Evolutionary conservation across 2,888 invertebrate species (phyloP).

Genomic region (Cinara cedri): DNA sequence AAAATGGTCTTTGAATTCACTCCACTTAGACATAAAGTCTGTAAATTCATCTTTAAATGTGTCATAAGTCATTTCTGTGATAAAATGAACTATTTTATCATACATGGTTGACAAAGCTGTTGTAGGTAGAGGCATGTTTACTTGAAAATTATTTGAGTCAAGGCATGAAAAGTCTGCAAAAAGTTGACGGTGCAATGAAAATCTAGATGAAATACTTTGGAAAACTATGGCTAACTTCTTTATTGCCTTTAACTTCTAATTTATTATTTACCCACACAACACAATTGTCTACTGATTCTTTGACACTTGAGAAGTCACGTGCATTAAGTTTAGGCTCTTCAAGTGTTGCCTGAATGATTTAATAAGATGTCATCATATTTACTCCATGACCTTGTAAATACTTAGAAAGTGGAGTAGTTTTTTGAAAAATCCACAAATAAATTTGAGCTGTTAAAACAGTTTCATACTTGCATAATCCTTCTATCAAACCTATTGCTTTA

Average conservation of each 20-base stretch:
- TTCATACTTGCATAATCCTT: too few species aligned
- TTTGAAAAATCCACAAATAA: too few species aligned
- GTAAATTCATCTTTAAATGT: conserved; percentile 10
- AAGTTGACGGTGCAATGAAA: conserved; percentile 25
- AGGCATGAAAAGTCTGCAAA: conserved; percentile 22
- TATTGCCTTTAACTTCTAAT: conserved; percentile 3
- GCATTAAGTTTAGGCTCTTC: too few species aligned
- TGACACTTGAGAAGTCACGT: too few species aligned
- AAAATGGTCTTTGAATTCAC: conserved; percentile 13
- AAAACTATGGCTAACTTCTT: too few species aligned
- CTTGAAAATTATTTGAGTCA: conserved; percentile 12
- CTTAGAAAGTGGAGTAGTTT: not conserved
- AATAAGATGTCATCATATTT: not conserved
- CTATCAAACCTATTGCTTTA: too few species aligned
- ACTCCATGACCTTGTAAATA: conserved; percentile 17
- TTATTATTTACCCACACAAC: not conserved
- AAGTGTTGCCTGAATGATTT: not conserved
- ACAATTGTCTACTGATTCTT: conserved; percentile 7
- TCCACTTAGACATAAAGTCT: conserved; percentile 10
- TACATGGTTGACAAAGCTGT: conserved; percentile 21
- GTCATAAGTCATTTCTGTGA: not conserved
- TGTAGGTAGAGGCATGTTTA: conserved; percentile 15
- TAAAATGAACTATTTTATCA: conserved; percentile 25
- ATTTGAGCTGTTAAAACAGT: too few species aligned
- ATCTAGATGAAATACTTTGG: conserved; percentile 20